Percentiles rank a stretch among this genome's conserved stretches.
Evolutionary conservation across 2,888 invertebrate species (phyloP).

Genomic region (Rhimphoctona megacephalus): DNA sequence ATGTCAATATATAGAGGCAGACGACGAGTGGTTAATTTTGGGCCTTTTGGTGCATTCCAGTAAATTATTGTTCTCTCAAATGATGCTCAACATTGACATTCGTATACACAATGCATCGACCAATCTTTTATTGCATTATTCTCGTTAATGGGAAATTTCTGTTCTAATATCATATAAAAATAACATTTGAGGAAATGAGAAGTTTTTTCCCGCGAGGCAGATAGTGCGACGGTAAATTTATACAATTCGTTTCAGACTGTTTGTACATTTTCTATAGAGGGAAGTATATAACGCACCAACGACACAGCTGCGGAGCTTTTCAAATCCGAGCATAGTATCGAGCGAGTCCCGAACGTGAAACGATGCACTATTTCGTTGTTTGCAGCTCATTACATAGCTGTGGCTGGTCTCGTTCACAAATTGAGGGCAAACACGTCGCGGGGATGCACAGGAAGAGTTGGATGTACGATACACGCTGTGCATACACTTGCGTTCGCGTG

Average conservation of each 20-base stretch:
- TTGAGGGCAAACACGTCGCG: conserved; percentile 65
- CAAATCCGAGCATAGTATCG: conserved; percentile 51
- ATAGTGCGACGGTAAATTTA: conserved; percentile 4
- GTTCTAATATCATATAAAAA: neutral
- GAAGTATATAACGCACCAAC: conserved; percentile 27
- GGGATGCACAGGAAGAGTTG: conserved; percentile 57
- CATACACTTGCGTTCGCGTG: neutral
- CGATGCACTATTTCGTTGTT: conserved; percentile 67
- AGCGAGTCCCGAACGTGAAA: conserved; percentile 53
- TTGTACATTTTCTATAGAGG: conserved; percentile 17
- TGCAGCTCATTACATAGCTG: conserved; percentile 64
- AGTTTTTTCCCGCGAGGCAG: neutral
- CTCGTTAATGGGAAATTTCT: neutral
- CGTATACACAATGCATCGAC: neutral
- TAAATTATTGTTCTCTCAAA: conserved; percentile 12
- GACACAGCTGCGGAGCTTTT: conserved; percentile 42
- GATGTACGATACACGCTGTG: neutral
- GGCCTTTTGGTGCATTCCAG: neutral
- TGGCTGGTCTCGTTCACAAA: conserved; percentile 61
- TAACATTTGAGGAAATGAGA: neutral
- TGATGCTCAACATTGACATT: neutral
- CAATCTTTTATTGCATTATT: conserved; percentile 6
- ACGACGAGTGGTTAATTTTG: neutral
- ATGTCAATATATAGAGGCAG: neutral
- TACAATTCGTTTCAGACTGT: neutral